Conservation (phyloP, 2,888 invertebrate genomes). For the Octodonta nipae region DNA sequence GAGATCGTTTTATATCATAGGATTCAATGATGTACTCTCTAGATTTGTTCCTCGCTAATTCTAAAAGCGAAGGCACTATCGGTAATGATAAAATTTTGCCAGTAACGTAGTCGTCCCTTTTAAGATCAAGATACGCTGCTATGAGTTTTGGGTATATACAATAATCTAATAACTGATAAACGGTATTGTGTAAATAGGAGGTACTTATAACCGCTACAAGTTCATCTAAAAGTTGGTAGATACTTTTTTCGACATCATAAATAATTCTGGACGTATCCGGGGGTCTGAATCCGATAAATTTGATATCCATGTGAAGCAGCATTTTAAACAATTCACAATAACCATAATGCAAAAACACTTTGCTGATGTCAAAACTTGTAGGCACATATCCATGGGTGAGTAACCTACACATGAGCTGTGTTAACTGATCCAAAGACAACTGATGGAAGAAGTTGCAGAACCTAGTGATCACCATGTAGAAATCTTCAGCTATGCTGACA, state of each 20-base stretch:
- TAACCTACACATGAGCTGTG: slow-evolving; percentile 14
- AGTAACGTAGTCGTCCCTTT: slow-evolving; percentile 13
- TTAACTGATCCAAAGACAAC: slow-evolving; percentile 12
- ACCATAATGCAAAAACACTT: slow-evolving; percentile 16
- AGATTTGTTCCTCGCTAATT: slow-evolving; percentile 21
- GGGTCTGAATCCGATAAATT: slow-evolving; percentile 10
- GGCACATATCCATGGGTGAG: slow-evolving; percentile 13
- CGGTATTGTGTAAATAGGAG: slow-evolving; percentile 14
- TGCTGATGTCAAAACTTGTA: slow-evolving; percentile 14
- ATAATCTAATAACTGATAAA: slow-evolving; percentile 15
- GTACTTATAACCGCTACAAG: slow-evolving; percentile 11
- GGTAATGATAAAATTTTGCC: slow-evolving; percentile 13
- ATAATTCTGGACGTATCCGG: slow-evolving; percentile 14
- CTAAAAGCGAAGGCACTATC: slow-evolving; percentile 20
- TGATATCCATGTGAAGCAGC: slow-evolving; percentile 20
- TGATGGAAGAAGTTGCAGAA: slow-evolving; percentile 14
- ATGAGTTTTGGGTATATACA: slow-evolving; percentile 14
- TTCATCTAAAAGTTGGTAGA: slow-evolving; percentile 10
- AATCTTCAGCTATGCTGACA: slow-evolving; percentile 14
- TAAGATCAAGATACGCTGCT: slow-evolving; percentile 11
- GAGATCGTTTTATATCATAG: slow-evolving; percentile 13
- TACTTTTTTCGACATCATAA: slow-evolving; percentile 12
- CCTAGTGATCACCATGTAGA: slow-evolving; percentile 13
- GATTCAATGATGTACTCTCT: slow-evolving; percentile 17
- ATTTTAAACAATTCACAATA: slow-evolving; percentile 18